Evolutionary conservation across 2,113 vertebrate genomes (phyloP), one percentile per base, ranked within the genome.

Genomic region (Nothoprocta pentlandii): DNA sequence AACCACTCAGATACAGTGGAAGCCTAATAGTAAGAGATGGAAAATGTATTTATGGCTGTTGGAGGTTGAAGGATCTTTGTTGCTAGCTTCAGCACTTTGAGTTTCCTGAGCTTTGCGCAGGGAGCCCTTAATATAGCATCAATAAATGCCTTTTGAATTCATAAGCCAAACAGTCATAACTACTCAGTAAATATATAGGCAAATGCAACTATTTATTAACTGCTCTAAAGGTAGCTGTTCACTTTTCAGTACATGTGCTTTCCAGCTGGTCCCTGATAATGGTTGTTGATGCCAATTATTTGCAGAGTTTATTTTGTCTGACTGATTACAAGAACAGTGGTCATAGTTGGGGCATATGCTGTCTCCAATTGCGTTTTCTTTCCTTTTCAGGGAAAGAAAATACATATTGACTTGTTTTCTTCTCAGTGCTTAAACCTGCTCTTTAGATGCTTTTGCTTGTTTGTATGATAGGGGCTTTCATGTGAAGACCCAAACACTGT

Each of bases 231-330:
- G n/a, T 74, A 63, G 89, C 90, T 58, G 12, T 25, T 91, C 64
- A 66, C 86, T 93, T 92, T 85, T 91, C 70, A 44, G 63, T 73
- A 75, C 15, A 32, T 32, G 16, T 77, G 28, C 70, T 66, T 62
- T 96, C 66, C 80, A 95, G 61, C 74, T 94, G 82, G 75, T 87
- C 74, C 73, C 85, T 82, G 70, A 80, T 91, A 95, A 87, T 69
- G 32, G 39, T 79, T 92, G 68, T 80, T 92, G 76, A 68, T 79
- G 64, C 12, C 69, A 78, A 79, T 71, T 91, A 91, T 83, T 96
- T 93, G 91, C 71, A 92, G 78, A 68, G 85, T 93, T 94, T 87
- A 85, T 94, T 94, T 91, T 89, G 78, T n/a, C 47, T 82, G 51
- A 42, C 46, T 75, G 71, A 77, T 68, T 90, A 69, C 61, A 86